Evolutionary conservation across 1,140 invertebrate species (phyloP).

Genomic region (Zaprionus tsacasi): DNA sequence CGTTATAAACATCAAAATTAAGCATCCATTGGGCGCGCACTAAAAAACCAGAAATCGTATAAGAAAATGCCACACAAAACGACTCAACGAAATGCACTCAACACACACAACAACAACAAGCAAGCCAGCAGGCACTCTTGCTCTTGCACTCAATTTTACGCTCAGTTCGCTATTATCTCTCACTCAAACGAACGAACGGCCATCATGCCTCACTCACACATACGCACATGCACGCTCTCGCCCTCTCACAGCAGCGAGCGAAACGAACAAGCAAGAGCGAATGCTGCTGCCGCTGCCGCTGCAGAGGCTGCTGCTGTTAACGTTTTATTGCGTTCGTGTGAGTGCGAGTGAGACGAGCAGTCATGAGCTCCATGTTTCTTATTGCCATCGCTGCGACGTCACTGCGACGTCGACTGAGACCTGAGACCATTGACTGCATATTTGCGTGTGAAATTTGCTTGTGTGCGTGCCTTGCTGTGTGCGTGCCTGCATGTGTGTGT

Average conservation of each 20-base stretch:
- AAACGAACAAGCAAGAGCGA: slow-evolving; percentile 19
- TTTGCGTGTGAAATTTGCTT: slow-evolving; percentile 34
- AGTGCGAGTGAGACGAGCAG: slow-evolving; percentile 61
- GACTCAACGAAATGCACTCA: slow-evolving; percentile 43
- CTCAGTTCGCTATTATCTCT: slow-evolving; percentile 7
- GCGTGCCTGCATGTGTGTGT: slow-evolving; percentile 7
- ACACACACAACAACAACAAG: slow-evolving; percentile 21
- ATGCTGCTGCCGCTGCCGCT: slow-evolving; percentile 31
- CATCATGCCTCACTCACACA: slow-evolving; percentile 62
- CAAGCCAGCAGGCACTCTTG: slow-evolving; percentile 7
- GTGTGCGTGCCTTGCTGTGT: slow-evolving; percentile 32
- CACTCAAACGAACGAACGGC: slow-evolving; percentile 51
- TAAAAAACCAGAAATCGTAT: slow-evolving; percentile 60
- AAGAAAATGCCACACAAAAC: slow-evolving; percentile 46
- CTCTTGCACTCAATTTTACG: slow-evolving; percentile 30
- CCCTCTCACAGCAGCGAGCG: background rate
- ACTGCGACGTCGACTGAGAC: slow-evolving; percentile 44
- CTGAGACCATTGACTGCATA: slow-evolving; percentile 54
- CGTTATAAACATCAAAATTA: slow-evolving; percentile 80
- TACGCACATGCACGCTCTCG: slow-evolving; percentile 9
- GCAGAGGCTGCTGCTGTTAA: slow-evolving; percentile 34
- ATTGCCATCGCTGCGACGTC: slow-evolving; percentile 55
- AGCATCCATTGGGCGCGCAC: slow-evolving; percentile 60
- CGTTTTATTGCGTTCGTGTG: slow-evolving; percentile 39
- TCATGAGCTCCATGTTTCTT: slow-evolving; percentile 64